A percentile compares a stretch with the other conserved stretches of the same genome.
Evolutionary conservation across 2,797 vertebrate genomes (phyloP).

Genomic region (Buphagus erythrorhynchus): DNA sequence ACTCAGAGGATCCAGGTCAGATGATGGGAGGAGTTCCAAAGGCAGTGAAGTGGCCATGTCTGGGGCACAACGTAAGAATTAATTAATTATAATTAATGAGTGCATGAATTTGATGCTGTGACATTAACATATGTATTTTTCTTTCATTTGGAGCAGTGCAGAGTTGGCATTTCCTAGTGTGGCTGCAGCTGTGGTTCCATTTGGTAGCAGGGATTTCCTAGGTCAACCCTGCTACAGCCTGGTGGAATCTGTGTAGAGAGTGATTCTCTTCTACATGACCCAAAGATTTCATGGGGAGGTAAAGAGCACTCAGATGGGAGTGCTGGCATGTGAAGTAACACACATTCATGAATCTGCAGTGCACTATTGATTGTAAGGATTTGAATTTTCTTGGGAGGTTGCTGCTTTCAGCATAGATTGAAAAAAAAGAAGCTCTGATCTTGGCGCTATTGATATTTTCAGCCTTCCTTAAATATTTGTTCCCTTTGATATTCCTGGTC

Average conservation of each 20-base stretch:
- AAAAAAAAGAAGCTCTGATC: neutral
- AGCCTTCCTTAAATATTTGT: neutral
- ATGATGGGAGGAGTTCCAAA: neutral
- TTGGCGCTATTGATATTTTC: neutral
- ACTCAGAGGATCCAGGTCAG: neutral
- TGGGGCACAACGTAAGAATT: neutral
- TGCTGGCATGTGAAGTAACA: neutral
- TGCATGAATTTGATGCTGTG: neutral
- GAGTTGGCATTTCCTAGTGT: neutral
- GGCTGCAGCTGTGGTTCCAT: neutral
- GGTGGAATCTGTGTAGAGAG: neutral
- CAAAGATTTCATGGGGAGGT: neutral
- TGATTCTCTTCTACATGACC: neutral
- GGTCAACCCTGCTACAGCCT: neutral
- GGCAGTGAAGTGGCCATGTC: neutral
- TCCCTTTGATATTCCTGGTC: neutral
- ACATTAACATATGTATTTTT: neutral
- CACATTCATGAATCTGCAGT: neutral
- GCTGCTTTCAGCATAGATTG: neutral
- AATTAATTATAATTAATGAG: neutral
- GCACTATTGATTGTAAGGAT: neutral
- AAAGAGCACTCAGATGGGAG: neutral
- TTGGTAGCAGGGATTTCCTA: neutral
- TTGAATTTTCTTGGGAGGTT: neutral
- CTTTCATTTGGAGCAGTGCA: neutral